A percentile compares a stretch with the other conserved stretches of the same genome.
Evolutionary conservation across 2,113 vertebrate genomes (phyloP).

Genomic region (human): DNA sequence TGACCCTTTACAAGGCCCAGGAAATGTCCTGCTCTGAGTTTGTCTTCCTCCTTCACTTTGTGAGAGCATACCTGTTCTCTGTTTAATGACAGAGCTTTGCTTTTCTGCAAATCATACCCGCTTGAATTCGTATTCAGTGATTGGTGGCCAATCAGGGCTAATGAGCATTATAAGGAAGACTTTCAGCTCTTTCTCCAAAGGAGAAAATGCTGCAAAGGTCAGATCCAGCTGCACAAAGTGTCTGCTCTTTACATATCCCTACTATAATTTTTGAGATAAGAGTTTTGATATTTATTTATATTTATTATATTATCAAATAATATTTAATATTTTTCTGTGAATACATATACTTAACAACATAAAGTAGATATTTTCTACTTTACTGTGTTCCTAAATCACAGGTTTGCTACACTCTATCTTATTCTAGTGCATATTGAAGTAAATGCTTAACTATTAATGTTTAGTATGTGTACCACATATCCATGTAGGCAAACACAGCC

Average conservation of each 20-base stretch:
- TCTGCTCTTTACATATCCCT: neutral
- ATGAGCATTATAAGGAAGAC: neutral
- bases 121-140: neutral
- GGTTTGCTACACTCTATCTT: neutral
- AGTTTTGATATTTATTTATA: neutral
- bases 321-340: conserved; percentile 1
- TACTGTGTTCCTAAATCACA: neutral
- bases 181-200: neutral
- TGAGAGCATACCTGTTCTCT: neutral
- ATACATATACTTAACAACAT: neutral
- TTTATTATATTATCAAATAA: neutral
- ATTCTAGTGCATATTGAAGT: neutral
- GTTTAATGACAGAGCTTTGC: neutral
- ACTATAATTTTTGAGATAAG: neutral
- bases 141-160: neutral
- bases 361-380: neutral
- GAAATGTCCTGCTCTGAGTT: neutral
- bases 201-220: neutral
- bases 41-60: neutral
- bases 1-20: neutral
- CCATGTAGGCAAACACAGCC: neutral
- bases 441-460: neutral
- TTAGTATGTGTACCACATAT: neutral
- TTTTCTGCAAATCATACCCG: no score
- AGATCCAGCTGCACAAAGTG: no score